Evolutionary conservation across 2,113 vertebrate species (phyloP), one percentile per base, ranked within the genome.

Genomic region (Macquaria ambigua): DNA sequence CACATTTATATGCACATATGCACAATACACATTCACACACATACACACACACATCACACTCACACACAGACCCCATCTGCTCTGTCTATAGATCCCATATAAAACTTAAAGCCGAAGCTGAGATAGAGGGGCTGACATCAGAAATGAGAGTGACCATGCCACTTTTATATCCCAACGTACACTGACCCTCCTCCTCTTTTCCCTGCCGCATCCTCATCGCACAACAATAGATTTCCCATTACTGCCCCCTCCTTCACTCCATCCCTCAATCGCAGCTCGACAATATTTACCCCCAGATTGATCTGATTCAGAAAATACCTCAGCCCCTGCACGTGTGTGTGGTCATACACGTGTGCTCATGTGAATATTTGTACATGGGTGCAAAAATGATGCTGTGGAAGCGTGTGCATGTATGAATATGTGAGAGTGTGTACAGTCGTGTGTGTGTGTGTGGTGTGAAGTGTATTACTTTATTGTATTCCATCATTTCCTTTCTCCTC

Each of bases 171-270:
- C 77, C 87, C 55, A 61, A 18, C 52, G 0, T 63, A 37, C 70
- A 53, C 76, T 82, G 83, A 84, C 90, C 88, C 78, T 69, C 73
- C 81, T 74, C 78, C 81, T 79, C 62, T 77, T 61, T 25, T 69
- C 83, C 37, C 67, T 52, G 55, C 77, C 15, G 48, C 77, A 74
- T 87, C 83, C 89, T 90, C 81, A 41, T 74, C 50, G 39, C 23
- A 48, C 89, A 80, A 93, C 93, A 93, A 92, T 92, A 88, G 85
- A 81, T 93, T 93, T 93, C 87, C 88, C 90, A 92, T 93, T 89
- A 93, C 88, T 37, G 76, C 82, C 50, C 88, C 56, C 84, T 78
- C 43, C 77, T 68, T 80, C 63, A 34, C 81, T 83, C 72, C 84
- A 39, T 83, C 83, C 76, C 80, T 79, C 79, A 52, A 82, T 87